Evolutionary conservation across 2,888 invertebrate genomes (phyloP), one percentile per base, ranked within the genome.

Genomic region (Tenodera sinensis): DNA sequence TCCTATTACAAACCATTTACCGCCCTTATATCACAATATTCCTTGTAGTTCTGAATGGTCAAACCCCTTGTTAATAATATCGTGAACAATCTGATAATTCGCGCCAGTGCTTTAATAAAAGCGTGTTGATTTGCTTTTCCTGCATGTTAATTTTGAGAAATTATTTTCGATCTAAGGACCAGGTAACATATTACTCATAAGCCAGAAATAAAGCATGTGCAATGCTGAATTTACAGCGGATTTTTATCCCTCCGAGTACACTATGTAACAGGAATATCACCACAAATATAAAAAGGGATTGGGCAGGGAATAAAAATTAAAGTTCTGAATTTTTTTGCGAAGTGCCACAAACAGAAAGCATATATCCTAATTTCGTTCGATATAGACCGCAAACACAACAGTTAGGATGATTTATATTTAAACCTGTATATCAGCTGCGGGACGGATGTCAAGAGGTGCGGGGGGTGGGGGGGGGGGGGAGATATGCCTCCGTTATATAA

Each of bases 301-400:
- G 54, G 25, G 54, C 25, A 71, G 54, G 54, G 54, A 71, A 25
- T 71, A 71, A 71, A 71, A 71, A 71, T 71, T 71, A 71, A 71
- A 71, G 20, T 71, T 71, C 20, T 20, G 54, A 3, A 71, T 71
- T 71, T 71, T 71, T 71, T 71, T 71, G 54, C 54, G 54, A 71
- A 71, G 54, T 71, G 54, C 54, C 54, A 71, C 54, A 71, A 71
- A 71, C 54, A 71, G 54, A 71, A 71, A 71, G 47, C 86, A 81
- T 86, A 54, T 86, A 86, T 86, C 86, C 81, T 86, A 54, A 86
- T 86, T 86, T 86, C 14, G 86, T 86, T 86, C 86, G 86, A 86
- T 81, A 86, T 86, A 71, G 54, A 71, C 20, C 54, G 54, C 54
- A 71, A 71, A 71, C 20, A 86, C 86, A 86, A 86, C 86, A 86